Base-by-base conservation (phyloP, 2,113 vertebrate species). In the Neogobius melanostomus region DNA sequence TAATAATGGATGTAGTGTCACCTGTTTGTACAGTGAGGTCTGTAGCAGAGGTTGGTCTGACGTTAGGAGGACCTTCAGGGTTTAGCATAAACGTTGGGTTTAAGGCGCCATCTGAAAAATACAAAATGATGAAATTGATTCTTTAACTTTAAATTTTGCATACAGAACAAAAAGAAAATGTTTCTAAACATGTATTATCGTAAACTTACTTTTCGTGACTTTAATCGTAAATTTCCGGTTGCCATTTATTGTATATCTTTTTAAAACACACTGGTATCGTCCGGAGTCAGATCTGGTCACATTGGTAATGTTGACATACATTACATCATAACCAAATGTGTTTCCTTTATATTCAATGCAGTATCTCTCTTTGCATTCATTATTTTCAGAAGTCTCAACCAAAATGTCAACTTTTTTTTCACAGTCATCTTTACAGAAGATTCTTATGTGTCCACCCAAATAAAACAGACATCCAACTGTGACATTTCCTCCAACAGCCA, bases 371-470 rank as follows among this genome's bases (percentile, higher is more conserved):
- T 52, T 6, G n/a, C 51, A 16, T 52, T 5, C 3, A n/a, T 16
- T 12, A 16, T 52, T 16, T n/a, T 5, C 51, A n/a, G 51, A 52
- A n/a, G 53, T 56, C 17, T 56, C 17, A 56, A 56, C 53, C 53
- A 56, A 56, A 56, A 21, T 21, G 53, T 56, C 5, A n/a, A n/a
- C n/a, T 56, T 56, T 10, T 56, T 56, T 11, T 16, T 56, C 21
- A 56, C 53, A 56, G 53, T 56, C 5, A 28, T 56, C 28, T 56
- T 28, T 56, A 56, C 53, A 56, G 53, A 56, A 56, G 10, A 56
- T 28, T 10, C 11, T 56, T 6, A 0, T 56, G 53, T 28, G 0
- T 11, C 17, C 17, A 28, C 0, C 5, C 0, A 11, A 5, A 56
- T 11, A 0, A 56, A 28, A 56, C 10, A 1, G 5, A 28, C 53